phyloP scores from a whole-genome alignment of 1,140 invertebrate species.

The Ericerus pela region DNA sequence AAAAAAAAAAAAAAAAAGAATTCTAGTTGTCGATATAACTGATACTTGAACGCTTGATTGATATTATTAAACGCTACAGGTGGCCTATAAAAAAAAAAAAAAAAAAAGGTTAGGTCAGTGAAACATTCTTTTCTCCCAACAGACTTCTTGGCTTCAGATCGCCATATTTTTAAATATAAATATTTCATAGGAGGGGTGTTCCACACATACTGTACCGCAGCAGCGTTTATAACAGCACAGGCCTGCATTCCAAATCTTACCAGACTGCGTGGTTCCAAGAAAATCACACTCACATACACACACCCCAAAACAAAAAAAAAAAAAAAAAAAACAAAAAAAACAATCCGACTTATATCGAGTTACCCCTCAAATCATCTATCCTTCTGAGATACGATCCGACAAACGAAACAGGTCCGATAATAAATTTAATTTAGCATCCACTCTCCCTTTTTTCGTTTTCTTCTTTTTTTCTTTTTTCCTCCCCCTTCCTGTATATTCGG shows the following conservation, averaged over 20 bases:
- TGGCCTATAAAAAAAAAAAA: constrained; percentile 12
- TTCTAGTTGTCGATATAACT: constrained; percentile 2
- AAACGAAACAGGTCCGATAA: not conserved
- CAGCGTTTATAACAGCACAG: not conserved
- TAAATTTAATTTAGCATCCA: constrained; percentile 3
- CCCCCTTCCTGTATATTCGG: too few relatives aligned
- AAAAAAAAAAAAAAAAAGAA: too few relatives aligned
- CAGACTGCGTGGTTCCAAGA: constrained; percentile 10
- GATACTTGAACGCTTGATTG: constrained; percentile 2
- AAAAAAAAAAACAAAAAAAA: too few relatives aligned
- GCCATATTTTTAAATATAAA: constrained; percentile 10
- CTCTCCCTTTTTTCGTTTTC: not conserved
- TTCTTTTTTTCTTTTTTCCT: not conserved
- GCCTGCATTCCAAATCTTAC: constrained; percentile 3
- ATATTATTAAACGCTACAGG: constrained; percentile 11
- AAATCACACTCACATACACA: too few relatives aligned
- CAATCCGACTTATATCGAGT: not conserved
- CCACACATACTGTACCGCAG: too few relatives aligned
- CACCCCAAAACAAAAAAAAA: too few relatives aligned
- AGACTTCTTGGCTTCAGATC: constrained; percentile 5
- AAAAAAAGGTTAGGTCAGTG: constrained; percentile 11
- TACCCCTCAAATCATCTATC: not conserved
- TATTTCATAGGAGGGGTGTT: constrained; percentile 9
- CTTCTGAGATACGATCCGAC: constrained; percentile 1
- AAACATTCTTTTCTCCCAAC: constrained; percentile 12